Percentiles rank a stretch among this genome's conserved stretches.
These are phyloP conservation scores for Drosophila tripunctata DNA, from an alignment of 2,888 invertebrate species.

Conservation along the genomic window DNA sequence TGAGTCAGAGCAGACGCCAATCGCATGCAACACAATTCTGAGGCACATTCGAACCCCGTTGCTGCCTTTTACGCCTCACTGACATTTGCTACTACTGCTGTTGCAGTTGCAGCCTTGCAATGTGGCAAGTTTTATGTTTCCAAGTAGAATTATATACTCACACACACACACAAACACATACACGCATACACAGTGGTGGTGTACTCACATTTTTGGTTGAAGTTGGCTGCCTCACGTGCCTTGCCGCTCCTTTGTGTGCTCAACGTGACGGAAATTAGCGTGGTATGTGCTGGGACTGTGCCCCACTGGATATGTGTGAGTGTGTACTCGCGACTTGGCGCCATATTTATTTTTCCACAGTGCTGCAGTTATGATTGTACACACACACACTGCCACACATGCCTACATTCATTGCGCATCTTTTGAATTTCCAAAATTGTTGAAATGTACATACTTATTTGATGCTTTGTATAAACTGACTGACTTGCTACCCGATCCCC, in stretches of 20 bases:
- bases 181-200: no score
- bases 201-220: constrained; percentile 31
- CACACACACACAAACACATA: no score
- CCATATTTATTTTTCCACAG: constrained; percentile 76
- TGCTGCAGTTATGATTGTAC: constrained; percentile 74
- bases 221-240: constrained; percentile 64
- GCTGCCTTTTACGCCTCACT: constrained; percentile 49
- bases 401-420: constrained; percentile 66
- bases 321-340: constrained; percentile 44
- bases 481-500: constrained; percentile 36
- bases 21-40: constrained; percentile 32
- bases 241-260: constrained; percentile 73
- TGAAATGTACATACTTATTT: constrained; percentile 57
- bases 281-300: constrained; percentile 47
- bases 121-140: constrained; percentile 45
- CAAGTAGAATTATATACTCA: constrained; percentile 37
- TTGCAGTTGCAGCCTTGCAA: constrained; percentile 32
- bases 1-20: neutral
- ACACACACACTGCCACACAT: constrained; percentile 47
- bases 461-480: constrained; percentile 49
- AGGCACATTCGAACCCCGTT: constrained; percentile 19
- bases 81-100: constrained; percentile 26
- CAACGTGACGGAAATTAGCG: constrained; percentile 80
- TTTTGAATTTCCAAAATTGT: constrained; percentile 63
- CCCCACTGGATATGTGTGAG: constrained; percentile 9